These are phyloP conservation scores for Trematocara variabile DNA, from an alignment of 2,113 vertebrate genomes.

Conservation along the genomic window DNA sequence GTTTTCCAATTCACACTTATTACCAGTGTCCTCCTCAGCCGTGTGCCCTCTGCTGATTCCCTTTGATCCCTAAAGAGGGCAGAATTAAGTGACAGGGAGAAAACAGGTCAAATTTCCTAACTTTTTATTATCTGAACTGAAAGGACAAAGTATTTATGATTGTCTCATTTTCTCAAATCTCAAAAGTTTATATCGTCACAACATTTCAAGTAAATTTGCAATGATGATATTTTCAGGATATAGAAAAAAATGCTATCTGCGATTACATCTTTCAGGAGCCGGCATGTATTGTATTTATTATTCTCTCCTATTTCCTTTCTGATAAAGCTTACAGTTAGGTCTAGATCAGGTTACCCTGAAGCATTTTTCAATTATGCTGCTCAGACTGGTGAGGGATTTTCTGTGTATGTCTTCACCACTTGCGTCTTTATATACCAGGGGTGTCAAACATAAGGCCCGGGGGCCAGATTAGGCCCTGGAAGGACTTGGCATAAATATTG, in stretches of 20 bases:
- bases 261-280: background rate
- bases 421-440: background rate
- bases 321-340: background rate
- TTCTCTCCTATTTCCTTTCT: background rate
- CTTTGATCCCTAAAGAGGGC: background rate
- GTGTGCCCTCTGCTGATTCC: conserved; percentile 17
- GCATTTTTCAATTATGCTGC: background rate
- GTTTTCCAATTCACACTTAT: conserved; percentile 43
- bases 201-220: background rate
- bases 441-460: too few species aligned
- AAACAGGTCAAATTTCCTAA: background rate
- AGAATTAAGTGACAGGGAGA: background rate
- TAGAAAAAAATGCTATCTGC: background rate
- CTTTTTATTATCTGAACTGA: background rate
- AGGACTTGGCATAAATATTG: too few species aligned
- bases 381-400: background rate
- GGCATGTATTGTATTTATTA: background rate
- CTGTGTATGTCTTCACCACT: background rate
- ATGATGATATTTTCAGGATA: background rate
- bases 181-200: background rate
- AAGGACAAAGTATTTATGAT: background rate
- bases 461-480: too few species aligned
- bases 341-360: background rate
- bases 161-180: background rate
- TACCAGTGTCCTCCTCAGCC: conserved; percentile 13